Evolutionary conservation across 2,888 invertebrate species (phyloP).

Genomic region (Uloborus plumipes): DNA sequence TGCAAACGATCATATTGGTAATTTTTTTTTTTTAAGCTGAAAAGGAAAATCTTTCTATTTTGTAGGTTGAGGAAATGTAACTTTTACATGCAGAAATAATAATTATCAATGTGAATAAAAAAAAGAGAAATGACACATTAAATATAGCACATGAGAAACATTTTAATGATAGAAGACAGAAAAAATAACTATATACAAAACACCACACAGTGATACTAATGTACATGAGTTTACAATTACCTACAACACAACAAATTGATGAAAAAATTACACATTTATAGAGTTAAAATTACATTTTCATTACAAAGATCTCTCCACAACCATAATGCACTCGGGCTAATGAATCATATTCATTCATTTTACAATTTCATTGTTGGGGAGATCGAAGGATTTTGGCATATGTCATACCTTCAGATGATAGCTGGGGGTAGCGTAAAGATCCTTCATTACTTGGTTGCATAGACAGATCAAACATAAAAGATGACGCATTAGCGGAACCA

Average conservation of each 20-base stretch:
- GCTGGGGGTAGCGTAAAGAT: constrained; percentile 33
- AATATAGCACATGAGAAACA: constrained; percentile 24
- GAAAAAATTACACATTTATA: constrained; percentile 61
- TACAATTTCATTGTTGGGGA: constrained; percentile 49
- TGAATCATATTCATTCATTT: constrained; percentile 18
- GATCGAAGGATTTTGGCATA: constrained; percentile 58
- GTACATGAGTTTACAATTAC: constrained; percentile 46
- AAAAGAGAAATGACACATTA: not conserved
- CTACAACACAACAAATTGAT: constrained; percentile 55
- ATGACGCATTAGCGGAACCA: not conserved
- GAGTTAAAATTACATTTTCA: constrained; percentile 57
- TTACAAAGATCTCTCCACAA: constrained; percentile 52
- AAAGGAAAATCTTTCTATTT: too few species aligned
- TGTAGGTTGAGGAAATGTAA: too few species aligned
- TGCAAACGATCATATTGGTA: too few species aligned
- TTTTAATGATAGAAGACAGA: constrained; percentile 64
- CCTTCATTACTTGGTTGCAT: constrained; percentile 39
- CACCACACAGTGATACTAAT: constrained; percentile 53
- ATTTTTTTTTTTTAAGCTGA: too few species aligned
- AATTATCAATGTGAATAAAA: too few species aligned
- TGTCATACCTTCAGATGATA: constrained; percentile 59
- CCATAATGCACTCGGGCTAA: constrained; percentile 51
- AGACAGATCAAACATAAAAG: constrained; percentile 36
- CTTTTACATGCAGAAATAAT: too few species aligned
- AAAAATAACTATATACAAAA: constrained; percentile 60